Conservation (phyloP, 2,888 invertebrate species). For the Acrobasis consociella region DNA sequence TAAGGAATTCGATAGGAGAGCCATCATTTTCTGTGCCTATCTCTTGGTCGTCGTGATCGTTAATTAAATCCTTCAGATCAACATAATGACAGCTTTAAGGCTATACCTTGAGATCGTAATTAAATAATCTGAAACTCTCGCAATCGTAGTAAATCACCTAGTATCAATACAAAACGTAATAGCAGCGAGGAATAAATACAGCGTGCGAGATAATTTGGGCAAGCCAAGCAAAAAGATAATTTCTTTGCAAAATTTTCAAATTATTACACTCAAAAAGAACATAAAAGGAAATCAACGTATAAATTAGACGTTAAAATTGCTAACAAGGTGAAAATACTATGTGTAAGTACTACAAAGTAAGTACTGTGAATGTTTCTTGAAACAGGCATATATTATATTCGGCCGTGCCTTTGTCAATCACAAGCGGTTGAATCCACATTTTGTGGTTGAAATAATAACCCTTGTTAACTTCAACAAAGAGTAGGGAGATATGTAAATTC, state of each 20-base stretch:
- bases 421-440: constrained; percentile 64
- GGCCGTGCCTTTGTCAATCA: constrained; percentile 70
- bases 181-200: no score
- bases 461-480: constrained; percentile 73
- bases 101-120: constrained; percentile 30
- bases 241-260: constrained; percentile 48
- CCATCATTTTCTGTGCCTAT: constrained; percentile 65
- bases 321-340: constrained; percentile 68
- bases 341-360: constrained; percentile 4
- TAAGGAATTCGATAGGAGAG: constrained; percentile 70
- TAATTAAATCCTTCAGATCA: constrained; percentile 52
- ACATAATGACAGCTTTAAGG: constrained; percentile 33
- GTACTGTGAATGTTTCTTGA: constrained; percentile 42
- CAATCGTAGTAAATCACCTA: neutral
- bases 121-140: constrained; percentile 25
- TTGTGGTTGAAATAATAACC: constrained; percentile 79
- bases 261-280: constrained; percentile 28
- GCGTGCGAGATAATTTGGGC: constrained; percentile 6
- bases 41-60: constrained; percentile 62
- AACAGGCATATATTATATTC: constrained; percentile 51
- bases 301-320: constrained; percentile 62
- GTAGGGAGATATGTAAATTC: constrained; percentile 75
- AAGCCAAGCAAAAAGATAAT: constrained; percentile 15
- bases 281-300: constrained; percentile 41
- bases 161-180: neutral